Conservation (phyloP, 2,797 vertebrate species). For the Etheostoma perlongum region DNA sequence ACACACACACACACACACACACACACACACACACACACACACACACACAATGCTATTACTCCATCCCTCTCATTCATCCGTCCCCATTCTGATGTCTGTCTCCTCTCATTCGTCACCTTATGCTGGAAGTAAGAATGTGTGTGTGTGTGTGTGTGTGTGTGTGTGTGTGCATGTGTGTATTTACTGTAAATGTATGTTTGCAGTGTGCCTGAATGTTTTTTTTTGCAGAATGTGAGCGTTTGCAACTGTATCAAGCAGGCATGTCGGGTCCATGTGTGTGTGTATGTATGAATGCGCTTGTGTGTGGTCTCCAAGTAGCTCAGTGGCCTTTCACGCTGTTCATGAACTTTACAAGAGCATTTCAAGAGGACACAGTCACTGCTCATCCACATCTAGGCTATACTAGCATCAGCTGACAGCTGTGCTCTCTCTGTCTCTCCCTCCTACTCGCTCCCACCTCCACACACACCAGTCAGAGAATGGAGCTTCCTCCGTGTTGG, state of each 20-base stretch:
- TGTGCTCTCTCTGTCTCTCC: slow-evolving; percentile 38
- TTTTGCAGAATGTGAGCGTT: slow-evolving; percentile 18
- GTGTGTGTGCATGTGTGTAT: too few species aligned
- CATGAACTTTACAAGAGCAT: slow-evolving; percentile 66
- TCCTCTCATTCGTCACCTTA: slow-evolving; percentile 29
- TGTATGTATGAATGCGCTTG: slow-evolving; percentile 2
- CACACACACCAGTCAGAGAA: slow-evolving; percentile 63
- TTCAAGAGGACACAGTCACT: slow-evolving; percentile 62
- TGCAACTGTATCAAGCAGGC: slow-evolving; percentile 12
- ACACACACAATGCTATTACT: neutral
- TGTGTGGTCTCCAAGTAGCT: slow-evolving; percentile 41
- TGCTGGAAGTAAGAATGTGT: neutral
- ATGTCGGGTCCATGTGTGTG: neutral
- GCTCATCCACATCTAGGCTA: slow-evolving; percentile 56
- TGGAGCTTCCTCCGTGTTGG: slow-evolving; percentile 60
- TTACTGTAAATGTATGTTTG: neutral
- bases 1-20: too few species aligned
- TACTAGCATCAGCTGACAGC: slow-evolving; percentile 51
- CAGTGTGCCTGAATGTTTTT: neutral
- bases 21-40: neutral
- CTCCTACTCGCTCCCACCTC: slow-evolving; percentile 58
- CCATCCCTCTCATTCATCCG: slow-evolving; percentile 1
- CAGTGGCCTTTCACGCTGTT: slow-evolving; percentile 63
- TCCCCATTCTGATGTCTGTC: slow-evolving; percentile 7
- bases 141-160: too few species aligned